Percentiles rank a stretch among this genome's conserved stretches.
phyloP scores from a whole-genome alignment of 2,888 invertebrate species.

The Tiphia femorata region DNA sequence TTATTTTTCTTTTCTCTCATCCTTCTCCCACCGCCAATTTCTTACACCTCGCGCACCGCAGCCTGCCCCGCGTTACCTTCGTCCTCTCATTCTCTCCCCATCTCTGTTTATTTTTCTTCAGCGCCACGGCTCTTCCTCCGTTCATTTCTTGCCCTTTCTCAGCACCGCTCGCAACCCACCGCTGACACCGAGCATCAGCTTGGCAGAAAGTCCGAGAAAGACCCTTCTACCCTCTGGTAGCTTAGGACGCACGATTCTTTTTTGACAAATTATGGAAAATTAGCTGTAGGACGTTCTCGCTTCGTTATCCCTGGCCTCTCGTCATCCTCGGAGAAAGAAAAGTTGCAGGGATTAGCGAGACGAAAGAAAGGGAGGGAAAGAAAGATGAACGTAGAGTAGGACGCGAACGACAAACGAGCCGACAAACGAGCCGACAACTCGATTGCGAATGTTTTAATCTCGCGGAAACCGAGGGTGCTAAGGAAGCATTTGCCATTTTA shows the following conservation, averaged over 20 bases:
- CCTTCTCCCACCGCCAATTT: conserved; percentile 11
- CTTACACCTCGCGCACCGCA: too few relatives aligned
- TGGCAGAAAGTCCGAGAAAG: conserved; percentile 38
- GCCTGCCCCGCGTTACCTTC: conserved; percentile 8
- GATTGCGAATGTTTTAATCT: conserved; percentile 58
- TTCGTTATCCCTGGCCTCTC: conserved; percentile 53
- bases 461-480: conserved; percentile 35
- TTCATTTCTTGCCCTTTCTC: conserved; percentile 17
- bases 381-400: conserved; percentile 14
- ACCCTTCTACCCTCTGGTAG: neutral
- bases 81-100: neutral
- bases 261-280: conserved; percentile 65
- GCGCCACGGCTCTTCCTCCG: conserved; percentile 14
- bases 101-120: conserved; percentile 25
- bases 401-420: conserved; percentile 55
- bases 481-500: conserved; percentile 48
- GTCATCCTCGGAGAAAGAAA: conserved; percentile 15
- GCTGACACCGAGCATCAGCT: conserved; percentile 19
- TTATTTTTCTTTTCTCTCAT: conserved; percentile 61
- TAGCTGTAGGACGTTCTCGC: conserved; percentile 58
- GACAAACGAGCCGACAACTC: conserved; percentile 58
- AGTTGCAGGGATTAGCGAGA: conserved; percentile 15
- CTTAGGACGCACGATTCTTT: conserved; percentile 11
- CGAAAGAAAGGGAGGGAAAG: conserved; percentile 14
- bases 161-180: neutral